Base-by-base conservation (phyloP, 2,113 vertebrate genomes). In the Ctenomys sociabilis region DNA sequence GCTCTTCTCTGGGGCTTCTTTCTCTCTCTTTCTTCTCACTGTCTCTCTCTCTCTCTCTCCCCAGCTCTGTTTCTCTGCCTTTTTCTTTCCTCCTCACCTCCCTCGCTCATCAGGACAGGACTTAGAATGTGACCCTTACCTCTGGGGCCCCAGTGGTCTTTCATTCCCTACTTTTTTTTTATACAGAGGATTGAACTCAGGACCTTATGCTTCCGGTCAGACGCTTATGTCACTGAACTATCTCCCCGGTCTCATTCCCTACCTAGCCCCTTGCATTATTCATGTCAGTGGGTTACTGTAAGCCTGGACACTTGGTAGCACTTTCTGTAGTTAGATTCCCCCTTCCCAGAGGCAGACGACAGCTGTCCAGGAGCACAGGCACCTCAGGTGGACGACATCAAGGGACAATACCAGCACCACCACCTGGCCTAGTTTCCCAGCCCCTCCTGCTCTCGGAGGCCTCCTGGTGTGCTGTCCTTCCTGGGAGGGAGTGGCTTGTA, bases 381-480 rank as follows among this genome's bases (percentile, higher is more conserved):
- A 40, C 66, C 16, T 37, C 83, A 11, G 13, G 32, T 11, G 16
- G 73, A n/a, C 75, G 16, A 16, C 0, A 0, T 57, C 43, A 35
- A 9, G 16, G 6, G 43, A 7, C 32, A 3, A 63, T 1, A 0
- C 30, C 17, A 2, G 35, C 5, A 16, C 8, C 19, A 77, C n/a
- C 30, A 13, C 2, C 40, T 1, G 3, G 21, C 45, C 61, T 10
- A 7, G 24, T 16, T 3, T 19, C 5, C 22, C 26, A 1, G 49
- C 26, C 14, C 73, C 24, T 12, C 14, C 28, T 59, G 32, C 30
- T 30, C 85, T 26, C 8, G 45, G 45, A 35, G 59, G 17, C 40
- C 70, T n/a, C 1, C 40, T 9, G 32, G 16, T 28, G 2, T 35
- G n/a, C 35, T 8, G 35, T 61, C 57, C 19, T 19, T 4, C 66